Evolutionary conservation across 2,797 vertebrate species (phyloP), one percentile per base, ranked within the genome.

Genomic region (Synaphobranchus kaupii): DNA sequence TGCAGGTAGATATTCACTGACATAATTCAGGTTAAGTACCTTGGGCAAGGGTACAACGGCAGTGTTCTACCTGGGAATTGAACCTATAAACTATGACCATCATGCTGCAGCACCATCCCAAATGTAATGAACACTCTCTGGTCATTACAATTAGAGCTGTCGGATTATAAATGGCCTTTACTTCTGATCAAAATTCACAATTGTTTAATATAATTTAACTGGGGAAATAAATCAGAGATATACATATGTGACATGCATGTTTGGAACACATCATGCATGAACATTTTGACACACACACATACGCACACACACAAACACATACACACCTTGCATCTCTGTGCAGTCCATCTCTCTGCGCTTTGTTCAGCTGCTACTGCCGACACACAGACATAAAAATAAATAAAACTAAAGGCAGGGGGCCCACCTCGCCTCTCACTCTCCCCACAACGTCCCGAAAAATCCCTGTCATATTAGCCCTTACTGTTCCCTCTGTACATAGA

Each of bases 241-340:
- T 39, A 0, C 39, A 2, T 39, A 66, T 15, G 22, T 44, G 63
- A 25, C 56, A 31, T 68, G 9, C 63, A 50, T 25, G 22, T 60
- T 85, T 85, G 10, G 20, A 66, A 17, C 39, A 76, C 88, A 86
- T 86, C 88, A 85, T 25, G 81, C 87, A 20, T 54, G 17, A 50
- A 68, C 83, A 84, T 63, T 63, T 76, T 84, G 39, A 76, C 8
- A 60, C 48, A 60, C 28, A 73, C 0, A 76, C 8, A 60, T 28
- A 76, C 8, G 47, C 48, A 60, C 28, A 73, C 0, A 76, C 8
- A 60, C 48, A 60, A 20, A 73, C 66, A 56, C 48, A 76, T 31
- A 56, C 25, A 17, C 1, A 56, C 15, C 20, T 39, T 8, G 31
- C 76, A n/a, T 31, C 8, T n/a, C 44, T 48, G 20, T 48, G 76